These are phyloP conservation scores for Limenitis camilla DNA, from an alignment of 2,888 invertebrate species.

Conservation along the genomic window DNA sequence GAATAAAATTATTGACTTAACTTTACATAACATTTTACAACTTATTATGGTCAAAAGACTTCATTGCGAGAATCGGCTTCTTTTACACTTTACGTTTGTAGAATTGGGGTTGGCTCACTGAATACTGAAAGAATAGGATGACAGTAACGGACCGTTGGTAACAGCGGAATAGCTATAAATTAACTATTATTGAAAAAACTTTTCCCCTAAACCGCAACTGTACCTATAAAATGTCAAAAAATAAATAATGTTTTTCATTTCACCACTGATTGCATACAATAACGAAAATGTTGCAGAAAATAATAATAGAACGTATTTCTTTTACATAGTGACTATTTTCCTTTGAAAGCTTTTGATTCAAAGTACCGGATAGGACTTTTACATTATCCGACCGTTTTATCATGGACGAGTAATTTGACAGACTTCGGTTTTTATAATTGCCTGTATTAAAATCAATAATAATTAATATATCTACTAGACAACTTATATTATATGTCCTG, in stretches of 20 bases:
- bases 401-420: constrained; percentile 14
- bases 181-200: too few species aligned
- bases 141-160: too few species aligned
- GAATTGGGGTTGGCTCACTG: too few species aligned
- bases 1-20: too few species aligned
- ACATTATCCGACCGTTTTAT: constrained; percentile 17
- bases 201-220: neutral
- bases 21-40: too few species aligned
- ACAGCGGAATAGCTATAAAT: too few species aligned
- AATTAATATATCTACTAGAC: too few species aligned
- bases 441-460: neutral
- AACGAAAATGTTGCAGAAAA: neutral
- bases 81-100: too few species aligned
- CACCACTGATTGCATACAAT: constrained; percentile 5
- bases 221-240: constrained; percentile 9
- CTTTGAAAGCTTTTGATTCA: neutral
- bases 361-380: constrained; percentile 9
- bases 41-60: too few species aligned
- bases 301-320: neutral
- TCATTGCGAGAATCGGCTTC: too few species aligned
- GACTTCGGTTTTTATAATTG: constrained; percentile 7
- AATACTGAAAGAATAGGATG: too few species aligned
- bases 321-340: constrained; percentile 1
- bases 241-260: constrained; percentile 10
- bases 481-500: too few species aligned